Evolutionary conservation across 1,140 invertebrate genomes (phyloP), one percentile per base, ranked within the genome.

Genomic region (Pseudomyrmex cubaensis): DNA sequence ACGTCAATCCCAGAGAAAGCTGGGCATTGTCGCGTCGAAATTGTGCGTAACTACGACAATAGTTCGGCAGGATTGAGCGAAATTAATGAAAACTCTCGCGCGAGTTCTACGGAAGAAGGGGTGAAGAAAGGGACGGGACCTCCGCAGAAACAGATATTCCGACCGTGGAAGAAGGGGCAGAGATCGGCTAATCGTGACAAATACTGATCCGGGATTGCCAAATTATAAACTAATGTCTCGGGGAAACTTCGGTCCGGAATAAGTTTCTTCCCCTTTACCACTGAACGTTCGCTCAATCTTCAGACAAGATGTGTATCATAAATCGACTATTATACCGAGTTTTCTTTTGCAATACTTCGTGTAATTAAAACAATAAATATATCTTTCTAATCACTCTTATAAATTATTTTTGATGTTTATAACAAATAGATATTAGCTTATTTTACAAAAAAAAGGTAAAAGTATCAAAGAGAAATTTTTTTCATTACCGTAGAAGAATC

Each of bases 201-300:
- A 94, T 94, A 94, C 93, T 94, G 93, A 94, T 94, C 92, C 91
- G 72, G 90, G 92, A 94, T 94, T 92, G 93, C 91, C 91, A 92
- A 94, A 94, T 94, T 93, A 94, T 93, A 94, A 94, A 93, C 93
- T 94, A 93, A 93, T 93, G 93, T 92, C 92, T 92, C 87, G 76
- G 84, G 85, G 87, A 93, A 94, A 93, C 91, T 94, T 93, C 86
- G 57, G 35, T 35, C 35, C 64, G 13, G 56, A 82, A 89, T 86
- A 70, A 82, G 77, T 87, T 87, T 85, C 84, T 85, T 69, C 82
- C 78, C 69, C 61, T 85, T 67, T 70, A 77, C 74, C 72, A 46
- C 52, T 20, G 48, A 80, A 59, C 67, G 64, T 48, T 84, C 35
- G 10, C n/a, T 57, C 35, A 52, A 46, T 48, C 56, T 84, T 82